Conservation (phyloP, 2,888 invertebrate species). For the Empis stercorea region DNA sequence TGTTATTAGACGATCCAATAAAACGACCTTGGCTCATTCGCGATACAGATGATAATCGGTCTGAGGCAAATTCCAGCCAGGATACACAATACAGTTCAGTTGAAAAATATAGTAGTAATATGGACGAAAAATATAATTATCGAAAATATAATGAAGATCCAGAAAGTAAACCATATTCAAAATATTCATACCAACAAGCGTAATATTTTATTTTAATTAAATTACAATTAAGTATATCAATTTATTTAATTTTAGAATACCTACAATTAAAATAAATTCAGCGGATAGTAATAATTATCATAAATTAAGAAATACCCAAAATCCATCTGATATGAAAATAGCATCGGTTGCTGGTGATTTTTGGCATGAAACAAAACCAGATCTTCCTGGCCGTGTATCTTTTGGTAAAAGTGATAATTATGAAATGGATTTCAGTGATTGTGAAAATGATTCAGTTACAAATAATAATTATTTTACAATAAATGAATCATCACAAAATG, state of each 20-base stretch:
- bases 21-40: conserved; percentile 40
- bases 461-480: conserved; percentile 5
- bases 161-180: no score
- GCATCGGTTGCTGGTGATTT: conserved; percentile 4
- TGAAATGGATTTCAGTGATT: conserved; percentile 28
- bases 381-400: conserved; percentile 35
- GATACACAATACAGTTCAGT: neutral
- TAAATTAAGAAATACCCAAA: neutral
- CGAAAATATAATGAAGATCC: neutral
- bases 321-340: neutral
- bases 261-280: no score
- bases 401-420: conserved; percentile 26
- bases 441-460: conserved; percentile 23
- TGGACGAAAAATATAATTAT: conserved; percentile 6
- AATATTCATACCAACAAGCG: no score
- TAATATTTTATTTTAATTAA: no score
- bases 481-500: neutral
- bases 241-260: no score
- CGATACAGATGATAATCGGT: conserved; percentile 9
- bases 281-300: no score
- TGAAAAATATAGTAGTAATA: conserved; percentile 4
- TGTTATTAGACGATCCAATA: conserved; percentile 32
- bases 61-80: conserved; percentile 8
- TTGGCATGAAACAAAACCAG: conserved; percentile 17
- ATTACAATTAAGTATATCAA: no score